Evolutionary conservation across 2,888 invertebrate genomes (phyloP).

Genomic region (Linyphia triangularis): DNA sequence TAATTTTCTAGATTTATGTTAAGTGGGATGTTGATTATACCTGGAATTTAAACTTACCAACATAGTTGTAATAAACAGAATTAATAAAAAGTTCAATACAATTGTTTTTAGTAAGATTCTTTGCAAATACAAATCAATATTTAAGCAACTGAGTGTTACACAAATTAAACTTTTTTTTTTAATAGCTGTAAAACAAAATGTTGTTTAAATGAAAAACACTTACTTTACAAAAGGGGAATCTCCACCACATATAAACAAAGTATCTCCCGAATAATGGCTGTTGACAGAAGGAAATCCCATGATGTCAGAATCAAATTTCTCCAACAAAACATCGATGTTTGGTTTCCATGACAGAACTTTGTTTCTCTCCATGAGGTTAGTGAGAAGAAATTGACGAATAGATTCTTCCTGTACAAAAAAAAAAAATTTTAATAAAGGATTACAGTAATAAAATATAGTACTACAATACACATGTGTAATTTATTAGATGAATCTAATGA

Average conservation of each 20-base stretch:
- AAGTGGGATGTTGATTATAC: too few species aligned
- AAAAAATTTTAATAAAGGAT: background rate
- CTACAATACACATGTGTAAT: background rate
- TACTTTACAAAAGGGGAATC: conserved; percentile 82
- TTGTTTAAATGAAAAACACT: conserved; percentile 77
- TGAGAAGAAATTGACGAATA: conserved; percentile 87
- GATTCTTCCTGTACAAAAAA: conserved; percentile 79
- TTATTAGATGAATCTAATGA: too few species aligned
- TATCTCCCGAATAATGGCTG: conserved; percentile 84
- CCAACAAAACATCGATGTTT: conserved; percentile 86
- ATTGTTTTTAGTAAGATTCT: too few species aligned
- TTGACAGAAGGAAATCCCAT: conserved; percentile 84
- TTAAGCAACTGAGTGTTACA: too few species aligned
- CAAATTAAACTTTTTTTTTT: too few species aligned
- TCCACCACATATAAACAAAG: conserved; percentile 90
- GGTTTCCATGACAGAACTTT: conserved; percentile 88
- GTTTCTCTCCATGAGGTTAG: conserved; percentile 87
- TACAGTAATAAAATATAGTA: background rate
- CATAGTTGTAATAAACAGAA: too few species aligned
- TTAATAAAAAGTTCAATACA: too few species aligned
- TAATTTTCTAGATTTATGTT: too few species aligned
- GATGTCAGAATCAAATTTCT: conserved; percentile 84
- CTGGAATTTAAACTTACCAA: too few species aligned
- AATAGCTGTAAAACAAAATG: too few species aligned
- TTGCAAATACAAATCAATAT: too few species aligned